Base-by-base conservation (phyloP, 2,888 invertebrate species). In the Scaeva pyrastri region DNA sequence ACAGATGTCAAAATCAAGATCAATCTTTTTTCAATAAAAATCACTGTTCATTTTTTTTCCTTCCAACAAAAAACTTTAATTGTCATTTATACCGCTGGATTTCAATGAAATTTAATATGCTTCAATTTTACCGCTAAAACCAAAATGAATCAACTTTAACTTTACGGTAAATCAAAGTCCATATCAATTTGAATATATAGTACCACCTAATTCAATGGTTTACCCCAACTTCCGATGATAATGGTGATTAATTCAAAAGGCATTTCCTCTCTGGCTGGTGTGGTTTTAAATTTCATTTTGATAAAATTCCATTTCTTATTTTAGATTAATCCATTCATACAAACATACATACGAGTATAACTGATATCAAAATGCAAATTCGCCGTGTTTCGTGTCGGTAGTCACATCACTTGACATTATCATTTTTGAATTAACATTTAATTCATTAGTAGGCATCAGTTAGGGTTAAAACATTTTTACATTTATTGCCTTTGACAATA, bases 341-440 rank as follows among this genome's bases (percentile, higher is more conserved):
- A n/a, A n/a, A n/a, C n/a, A n/a, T n/a, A n/a, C n/a, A n/a, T n/a
- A n/a, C n/a, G n/a, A 7, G 39, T 23, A 7, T 31, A 31, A 31
- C 5, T 21, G 16, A 50, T 39, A 45, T 71, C 52, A 41, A 60
- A 73, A 78, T 78, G 78, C 73, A 74, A 83, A 83, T 70, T 83
- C 48, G 31, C 83, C 78, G 62, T 62, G 48, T 50, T 1, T 19
- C 48, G 19, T 8, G 41, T 14, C 21, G n/a, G 2, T 8, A 5
- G 19, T 8, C 14, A 1, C 12, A 56, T 50, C 23, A 64, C 39
- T n/a, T 48, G 36, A 39, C 39, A 39, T 50, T 74, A 56, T 74
- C 73, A 56, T 62, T 58, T 26, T 58, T 26, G 21, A 84, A 84
- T 84, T 64, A 64, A 56, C 73, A 84, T 62, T 50, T 48, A 43